Base-by-base conservation (phyloP, 2,888 invertebrate species). In the Dilophus febrilis region DNA sequence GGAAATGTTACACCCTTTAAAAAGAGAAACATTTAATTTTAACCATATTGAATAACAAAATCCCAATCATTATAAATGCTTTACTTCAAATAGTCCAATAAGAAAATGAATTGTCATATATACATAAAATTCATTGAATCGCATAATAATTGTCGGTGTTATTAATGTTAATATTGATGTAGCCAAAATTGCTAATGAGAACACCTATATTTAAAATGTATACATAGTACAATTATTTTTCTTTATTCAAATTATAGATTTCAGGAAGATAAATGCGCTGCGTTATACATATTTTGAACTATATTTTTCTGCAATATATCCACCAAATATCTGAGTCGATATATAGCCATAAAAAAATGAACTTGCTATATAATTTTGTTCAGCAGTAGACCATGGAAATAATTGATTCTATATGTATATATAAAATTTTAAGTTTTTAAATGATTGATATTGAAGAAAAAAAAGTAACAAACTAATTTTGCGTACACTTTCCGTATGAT, bases 341-440 rank as follows among this genome's bases (percentile, higher is more conserved):
- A 84, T 68, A 59, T 85, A 85, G 0, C 84, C 84, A 53, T 82
- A 83, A 64, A 84, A 85, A 59, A 84, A 85, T 0, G 82, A 77
- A 50, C 81, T 79, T 33, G 85, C 59, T 26, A 85, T 69, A 36
- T 76, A 61, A 0, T 83, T 83, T 57, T 80, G 78, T 16, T 72
- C 67, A 52, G 70, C 68, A 0, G 74, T 67, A 47, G 73, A 72
- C 84, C 84, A 84, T 46, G 76, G 70, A 51, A 81, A 81, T 49
- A 80, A 78, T 40, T 66, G 69, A 8, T 61, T 58, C 75, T 77
- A 57, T n/a, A n/a, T n/a, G n/a, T n/a, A n/a, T n/a, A n/a, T n/a
- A n/a, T n/a, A n/a, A n/a, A n/a, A n/a, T n/a, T n/a, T n/a, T n/a
- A n/a, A n/a, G n/a, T n/a, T n/a, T n/a, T n/a, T n/a, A n/a, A n/a